Conservation (phyloP, 2,888 invertebrate genomes). For the Drepana falcataria region DNA sequence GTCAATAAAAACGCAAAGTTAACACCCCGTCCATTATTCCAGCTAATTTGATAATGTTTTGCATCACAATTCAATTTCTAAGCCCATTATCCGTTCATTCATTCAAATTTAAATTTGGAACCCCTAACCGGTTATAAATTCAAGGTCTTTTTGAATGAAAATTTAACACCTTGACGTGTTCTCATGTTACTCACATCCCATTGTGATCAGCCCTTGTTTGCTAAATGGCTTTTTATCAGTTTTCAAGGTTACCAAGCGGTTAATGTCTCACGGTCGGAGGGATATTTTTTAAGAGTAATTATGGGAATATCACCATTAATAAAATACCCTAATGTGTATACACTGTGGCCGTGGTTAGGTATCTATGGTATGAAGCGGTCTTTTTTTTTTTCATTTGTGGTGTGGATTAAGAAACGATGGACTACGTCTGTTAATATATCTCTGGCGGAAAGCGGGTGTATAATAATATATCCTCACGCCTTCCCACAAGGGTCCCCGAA, state of each 20-base stretch:
- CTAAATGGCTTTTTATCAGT: conserved; percentile 43
- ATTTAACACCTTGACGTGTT: conserved; percentile 32
- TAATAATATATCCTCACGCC: no score
- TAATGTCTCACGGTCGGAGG: conserved; percentile 41
- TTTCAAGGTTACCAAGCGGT: conserved; percentile 36
- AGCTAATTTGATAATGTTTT: conserved; percentile 1
- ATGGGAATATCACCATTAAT: background rate
- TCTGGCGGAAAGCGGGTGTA: no score
- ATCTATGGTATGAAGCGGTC: background rate
- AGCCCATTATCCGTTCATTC: conserved; percentile 10
- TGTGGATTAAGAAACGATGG: background rate
- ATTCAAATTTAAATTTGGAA: conserved; percentile 24
- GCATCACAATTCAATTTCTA: conserved; percentile 18
- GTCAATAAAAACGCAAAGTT: background rate
- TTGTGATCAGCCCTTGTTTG: conserved; percentile 43
- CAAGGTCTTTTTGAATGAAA: conserved; percentile 23
- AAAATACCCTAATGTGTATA: background rate
- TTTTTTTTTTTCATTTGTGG: background rate
- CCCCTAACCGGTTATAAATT: conserved; percentile 14
- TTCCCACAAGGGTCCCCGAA: no score
- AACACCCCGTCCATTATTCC: background rate
- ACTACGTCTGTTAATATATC: no score
- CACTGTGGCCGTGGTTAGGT: background rate
- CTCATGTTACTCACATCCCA: conserved; percentile 27
- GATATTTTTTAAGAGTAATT: conserved; percentile 10